Evolutionary conservation across 2,797 vertebrate species (phyloP), one percentile per base, ranked within the genome.

Genomic region (Lophotriccus pileatus): DNA sequence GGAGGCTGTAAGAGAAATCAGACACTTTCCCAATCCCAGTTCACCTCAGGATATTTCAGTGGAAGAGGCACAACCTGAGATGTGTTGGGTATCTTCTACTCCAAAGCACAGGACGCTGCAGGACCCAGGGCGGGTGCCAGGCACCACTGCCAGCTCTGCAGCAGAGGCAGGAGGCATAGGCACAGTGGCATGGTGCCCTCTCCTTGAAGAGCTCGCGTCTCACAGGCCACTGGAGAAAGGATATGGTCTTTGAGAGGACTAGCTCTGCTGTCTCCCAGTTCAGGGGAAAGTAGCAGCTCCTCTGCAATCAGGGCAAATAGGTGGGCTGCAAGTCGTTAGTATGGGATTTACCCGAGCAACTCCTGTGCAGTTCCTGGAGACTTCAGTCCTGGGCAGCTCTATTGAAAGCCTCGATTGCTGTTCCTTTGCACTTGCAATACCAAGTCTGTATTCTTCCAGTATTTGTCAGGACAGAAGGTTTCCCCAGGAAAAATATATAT

Each of bases 51-150:
- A 47, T 23, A 11, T 76, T 73, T 58, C 14, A 14, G 59, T 25
- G 44, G 73, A 69, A 90, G 55, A 88, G 32, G 36, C 17, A 66
- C 47, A 66, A 19, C 14, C 39, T 16, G 50, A 81, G 28, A 39
- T 3, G 0, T 7, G 17, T 28, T 74, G 27, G 43, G 8, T 46
- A 13, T 37, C 44, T 92, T 39, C 67, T 49, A 14, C 41, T 52
- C 46, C 43, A 58, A 80, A 78, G 27, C 52, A 10, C 21, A 12
- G 22, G 50, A 76, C 16, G 30, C 16, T 74, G 28, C 56, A 52
- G 36, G 14, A 24, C 25, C 11, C 0, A 0, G 25, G 12, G 6
- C 39, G 73, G 44, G 36, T 39, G 23, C 23, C 0, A 0, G 17
- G 25, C 43, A 59, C 16, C 4, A 12, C 39, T 74, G 63, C 30